Evolutionary conservation across 2,113 vertebrate genomes (phyloP), one percentile per base, ranked within the genome.

Genomic region (Centrocercus urophasianus): DNA sequence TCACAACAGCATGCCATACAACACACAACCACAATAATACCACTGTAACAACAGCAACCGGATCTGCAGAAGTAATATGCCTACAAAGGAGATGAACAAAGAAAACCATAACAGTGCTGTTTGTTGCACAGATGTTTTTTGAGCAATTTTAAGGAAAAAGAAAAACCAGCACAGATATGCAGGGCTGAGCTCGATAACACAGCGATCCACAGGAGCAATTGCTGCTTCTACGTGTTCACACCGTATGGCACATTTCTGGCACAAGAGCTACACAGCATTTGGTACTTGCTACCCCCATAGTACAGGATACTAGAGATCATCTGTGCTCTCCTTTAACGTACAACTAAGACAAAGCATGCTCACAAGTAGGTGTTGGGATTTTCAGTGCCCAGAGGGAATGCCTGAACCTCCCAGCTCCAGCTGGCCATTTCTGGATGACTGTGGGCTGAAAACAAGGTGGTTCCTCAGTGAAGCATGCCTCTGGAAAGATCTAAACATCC

Each of bases 231-330:
- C 61, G 32, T 21, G 0, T 83, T 95, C 93, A 72, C 91, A 90
- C 91, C 10, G 12, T n/a, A 93, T 25, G 63, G 90, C 70, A 59
- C 43, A 52, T 74, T 86, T 57, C 86, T 84, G 77, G 93, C 92
- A 90, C 63, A 78, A 72, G 78, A 87, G 52, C 70, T 83, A 45
- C 32, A 91, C 57, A 61, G 89, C 85, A 93, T 91, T 95, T 95
- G 91, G 82, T 86, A 78, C 89, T 83, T 77, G 61, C 50, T 83
- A 87, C 24, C 61, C n/a, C 47, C 65, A 52, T 4, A 64, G 69
- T 78, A 93, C 38, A 78, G 93, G 83, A 89, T 40, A 40, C 72
- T 43, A 83, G 36, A 71, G 79, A 90, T 93, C 84, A 93, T 87
- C 93, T 94, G 84, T 92, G 81, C 52, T 83, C 88, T 95, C 85